Conservation (phyloP, 1,140 invertebrate genomes). For the Parapsyche elsis region DNA sequence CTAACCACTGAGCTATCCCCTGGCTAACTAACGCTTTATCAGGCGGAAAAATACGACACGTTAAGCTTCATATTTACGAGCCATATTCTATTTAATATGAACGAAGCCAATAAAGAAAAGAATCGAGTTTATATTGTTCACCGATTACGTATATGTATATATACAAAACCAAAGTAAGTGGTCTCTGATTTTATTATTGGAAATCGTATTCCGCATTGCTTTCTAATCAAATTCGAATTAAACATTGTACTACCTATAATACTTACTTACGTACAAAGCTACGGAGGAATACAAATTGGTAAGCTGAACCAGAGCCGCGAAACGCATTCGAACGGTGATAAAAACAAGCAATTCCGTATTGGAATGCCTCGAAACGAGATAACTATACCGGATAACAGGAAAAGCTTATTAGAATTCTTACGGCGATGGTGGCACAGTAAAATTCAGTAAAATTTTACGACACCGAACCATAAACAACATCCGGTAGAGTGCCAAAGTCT, state of each 20-base stretch:
- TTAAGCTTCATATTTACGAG: not conserved
- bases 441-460: constrained; percentile 30
- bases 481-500: not conserved
- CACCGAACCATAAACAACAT: constrained; percentile 17
- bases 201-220: too few species aligned
- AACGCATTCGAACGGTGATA: not conserved
- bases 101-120: not conserved
- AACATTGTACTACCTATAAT: too few species aligned
- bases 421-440: not conserved
- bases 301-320: too few species aligned
- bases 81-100: not conserved
- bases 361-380: not conserved
- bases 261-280: not conserved
- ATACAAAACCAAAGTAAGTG: too few species aligned
- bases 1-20: too few species aligned
- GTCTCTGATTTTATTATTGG: too few species aligned
- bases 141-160: too few species aligned
- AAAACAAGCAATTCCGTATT: not conserved
- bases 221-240: too few species aligned
- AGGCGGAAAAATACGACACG: too few species aligned
- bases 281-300: not conserved
- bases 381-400: constrained; percentile 3
- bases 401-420: constrained; percentile 22
- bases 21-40: too few species aligned
- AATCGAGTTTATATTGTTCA: not conserved